These are phyloP conservation scores for Erebia epiphron DNA, from an alignment of 2,888 invertebrate species.

Conservation along the genomic window DNA sequence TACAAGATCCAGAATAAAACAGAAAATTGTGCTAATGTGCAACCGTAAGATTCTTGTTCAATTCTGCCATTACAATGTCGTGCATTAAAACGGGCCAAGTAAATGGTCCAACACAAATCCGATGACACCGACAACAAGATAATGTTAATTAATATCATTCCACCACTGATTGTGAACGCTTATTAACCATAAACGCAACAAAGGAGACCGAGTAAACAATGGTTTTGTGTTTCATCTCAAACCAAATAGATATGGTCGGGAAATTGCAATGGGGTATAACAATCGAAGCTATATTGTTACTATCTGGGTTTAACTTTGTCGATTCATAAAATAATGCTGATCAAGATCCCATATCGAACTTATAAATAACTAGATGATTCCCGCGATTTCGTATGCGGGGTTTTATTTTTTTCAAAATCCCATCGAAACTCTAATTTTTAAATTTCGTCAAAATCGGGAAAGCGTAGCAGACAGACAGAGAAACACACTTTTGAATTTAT, in stretches of 20 bases:
- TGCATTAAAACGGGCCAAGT: neutral
- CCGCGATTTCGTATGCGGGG: too few species aligned
- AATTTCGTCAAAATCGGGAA: too few species aligned
- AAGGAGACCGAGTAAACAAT: conserved; percentile 55
- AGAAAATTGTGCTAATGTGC: too few species aligned
- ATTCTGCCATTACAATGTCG: neutral
- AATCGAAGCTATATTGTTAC: conserved; percentile 29
- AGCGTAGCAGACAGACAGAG: too few species aligned
- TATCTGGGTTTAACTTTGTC: neutral
- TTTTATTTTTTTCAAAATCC: too few species aligned
- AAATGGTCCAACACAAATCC: conserved; percentile 28
- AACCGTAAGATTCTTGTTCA: neutral
- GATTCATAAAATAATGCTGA: neutral
- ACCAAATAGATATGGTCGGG: conserved; percentile 30
- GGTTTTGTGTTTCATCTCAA: conserved; percentile 42
- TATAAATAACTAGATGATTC: neutral
- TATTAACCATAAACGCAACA: conserved; percentile 54
- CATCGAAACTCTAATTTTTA: too few species aligned
- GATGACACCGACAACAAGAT: conserved; percentile 21
- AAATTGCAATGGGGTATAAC: conserved; percentile 38
- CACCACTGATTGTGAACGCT: conserved; percentile 45
- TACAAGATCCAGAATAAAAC: too few species aligned
- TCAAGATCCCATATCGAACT: neutral
- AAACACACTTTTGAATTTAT: too few species aligned
- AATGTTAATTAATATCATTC: conserved; percentile 48